Base-by-base conservation (phyloP, 2,797 vertebrate species). In the Sylvia borin region DNA sequence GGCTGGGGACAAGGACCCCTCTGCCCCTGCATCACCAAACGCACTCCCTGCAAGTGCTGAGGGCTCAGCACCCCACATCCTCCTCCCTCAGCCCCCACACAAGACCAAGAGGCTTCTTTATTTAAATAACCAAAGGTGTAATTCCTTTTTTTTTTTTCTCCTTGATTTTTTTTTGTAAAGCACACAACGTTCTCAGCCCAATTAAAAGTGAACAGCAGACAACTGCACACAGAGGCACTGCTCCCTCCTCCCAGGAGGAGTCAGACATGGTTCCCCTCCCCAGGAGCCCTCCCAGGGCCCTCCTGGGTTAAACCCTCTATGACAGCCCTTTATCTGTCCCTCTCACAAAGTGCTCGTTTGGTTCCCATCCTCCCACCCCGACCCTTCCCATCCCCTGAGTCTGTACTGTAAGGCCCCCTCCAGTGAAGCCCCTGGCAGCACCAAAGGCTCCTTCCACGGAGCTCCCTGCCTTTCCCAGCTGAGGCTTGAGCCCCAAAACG, bases 101-200 rank as follows among this genome's bases (percentile, higher is more conserved):
- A 90, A 72, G 34, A 89, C 82, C 87, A 94, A 40, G 68, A 95
- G 21, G 27, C 80, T 58, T 53, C 36, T 94, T 87, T 73, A 76
- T 82, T 96, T 94, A 94, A 96, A 93, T 86, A 96, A 92, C 45
- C 73, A 93, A 86, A 94, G 82, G 73, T 90, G 17, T 85, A 50
- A 18, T 89, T 90, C 26, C 5, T 60, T 42, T 58, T 60, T 42
- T 53, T 13, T 32, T 15, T 31, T 26, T 24, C n/a, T 9, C 13
- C 55, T 58, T 16, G 55, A 58, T 36, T 29, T 48, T 73, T 40
- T 21, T 22, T 24, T 71, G 66, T 61, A 67, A 94, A 93, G 77
- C 90, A 95, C 71, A 26, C 40, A 74, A 88, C 65, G 67, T 64
- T 88, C n/a, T 82, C 67, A 75, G 65, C 74, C 93, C 77, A 48